Conservation (phyloP, 2,113 vertebrate species). For the Gadus chalcogrammus region DNA sequence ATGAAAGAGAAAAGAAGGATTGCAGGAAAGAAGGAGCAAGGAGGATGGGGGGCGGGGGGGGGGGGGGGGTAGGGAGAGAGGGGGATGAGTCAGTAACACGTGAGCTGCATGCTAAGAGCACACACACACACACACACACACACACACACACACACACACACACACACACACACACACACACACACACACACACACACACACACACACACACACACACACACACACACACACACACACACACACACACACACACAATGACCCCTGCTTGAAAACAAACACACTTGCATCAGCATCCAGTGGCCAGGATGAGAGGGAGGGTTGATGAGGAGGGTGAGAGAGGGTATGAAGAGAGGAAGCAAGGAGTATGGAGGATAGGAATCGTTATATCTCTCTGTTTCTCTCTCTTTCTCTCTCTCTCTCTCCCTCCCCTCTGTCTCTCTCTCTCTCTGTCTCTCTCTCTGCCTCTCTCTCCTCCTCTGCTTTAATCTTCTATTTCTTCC, state of each 20-base stretch:
- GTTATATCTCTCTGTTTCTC: no score
- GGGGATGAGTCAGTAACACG: background rate
- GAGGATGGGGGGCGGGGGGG: background rate
- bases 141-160: slow-evolving; percentile 20
- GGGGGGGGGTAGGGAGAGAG: background rate
- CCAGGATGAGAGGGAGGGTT: background rate
- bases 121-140: slow-evolving; percentile 7
- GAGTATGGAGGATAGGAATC: slow-evolving; percentile 20
- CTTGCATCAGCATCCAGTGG: slow-evolving; percentile 40
- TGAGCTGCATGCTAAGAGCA: no score
- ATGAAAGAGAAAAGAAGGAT: background rate
- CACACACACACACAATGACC: background rate
- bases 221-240: slow-evolving; percentile 6
- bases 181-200: slow-evolving; percentile 20
- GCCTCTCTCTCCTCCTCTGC: no score
- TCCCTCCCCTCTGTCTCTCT: background rate
- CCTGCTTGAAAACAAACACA: slow-evolving; percentile 17
- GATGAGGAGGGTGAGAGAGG: slow-evolving; percentile 10
- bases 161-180: slow-evolving; percentile 30
- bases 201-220: slow-evolving; percentile 27
- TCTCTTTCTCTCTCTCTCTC: background rate
- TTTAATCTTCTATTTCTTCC: no score
- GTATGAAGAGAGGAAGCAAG: slow-evolving; percentile 9
- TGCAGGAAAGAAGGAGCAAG: background rate
- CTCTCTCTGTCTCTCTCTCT: slow-evolving; percentile 6